A percentile compares a stretch with the other conserved stretches of the same genome.
phyloP scores from a whole-genome alignment of 1,140 invertebrate species.

The Papilio glaucus region DNA sequence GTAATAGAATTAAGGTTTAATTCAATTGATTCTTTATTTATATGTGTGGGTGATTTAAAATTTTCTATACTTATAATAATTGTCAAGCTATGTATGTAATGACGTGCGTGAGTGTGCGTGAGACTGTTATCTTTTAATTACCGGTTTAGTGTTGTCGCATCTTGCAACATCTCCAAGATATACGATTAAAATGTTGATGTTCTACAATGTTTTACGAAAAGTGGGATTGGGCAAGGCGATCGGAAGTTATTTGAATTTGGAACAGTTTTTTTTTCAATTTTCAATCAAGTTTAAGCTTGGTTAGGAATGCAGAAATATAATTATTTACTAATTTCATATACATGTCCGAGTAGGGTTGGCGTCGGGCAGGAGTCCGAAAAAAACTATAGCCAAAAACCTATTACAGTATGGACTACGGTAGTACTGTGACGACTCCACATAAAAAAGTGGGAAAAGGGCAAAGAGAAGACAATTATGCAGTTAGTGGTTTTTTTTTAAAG shows the following conservation, averaged over 20 bases:
- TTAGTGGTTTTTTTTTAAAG: no score
- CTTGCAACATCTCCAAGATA: slow-evolving; percentile 15
- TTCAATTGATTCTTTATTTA: slow-evolving; percentile 14
- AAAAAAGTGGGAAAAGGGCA: no score
- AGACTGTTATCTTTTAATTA: slow-evolving; percentile 21
- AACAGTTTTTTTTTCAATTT: no score
- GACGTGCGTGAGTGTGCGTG: slow-evolving; percentile 35
- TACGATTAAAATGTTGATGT: background rate
- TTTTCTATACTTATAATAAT: slow-evolving; percentile 45
- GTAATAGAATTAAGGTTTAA: slow-evolving; percentile 23
- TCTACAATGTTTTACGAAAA: background rate
- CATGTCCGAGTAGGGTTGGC: no score
- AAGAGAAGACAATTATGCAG: background rate
- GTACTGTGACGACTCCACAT: no score
- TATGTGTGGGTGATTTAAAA: slow-evolving; percentile 35
- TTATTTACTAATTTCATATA: background rate
- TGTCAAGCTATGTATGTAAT: slow-evolving; percentile 49
- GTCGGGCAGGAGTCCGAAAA: no score
- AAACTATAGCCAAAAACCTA: no score
- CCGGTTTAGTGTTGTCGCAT: slow-evolving; percentile 21
- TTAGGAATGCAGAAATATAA: no score
- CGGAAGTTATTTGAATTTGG: no score
- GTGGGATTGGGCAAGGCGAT: no score
- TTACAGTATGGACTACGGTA: no score
- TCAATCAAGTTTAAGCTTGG: no score